These are phyloP conservation scores for Heteractis magnifica DNA, from an alignment of 92 coral and sea anemone genomes.

Conservation along the genomic window DNA sequence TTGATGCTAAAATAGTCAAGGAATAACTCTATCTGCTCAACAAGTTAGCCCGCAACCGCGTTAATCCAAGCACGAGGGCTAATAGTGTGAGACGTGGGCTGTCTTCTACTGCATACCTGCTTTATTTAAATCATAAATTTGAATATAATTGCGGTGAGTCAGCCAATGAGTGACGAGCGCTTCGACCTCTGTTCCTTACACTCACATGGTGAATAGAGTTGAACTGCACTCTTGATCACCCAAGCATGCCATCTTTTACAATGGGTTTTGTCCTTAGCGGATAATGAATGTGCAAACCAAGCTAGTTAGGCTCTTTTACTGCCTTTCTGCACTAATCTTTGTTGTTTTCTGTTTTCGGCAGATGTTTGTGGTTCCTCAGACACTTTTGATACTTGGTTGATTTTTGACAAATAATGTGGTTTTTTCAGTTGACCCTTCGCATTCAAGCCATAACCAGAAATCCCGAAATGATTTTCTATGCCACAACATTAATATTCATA, in stretches of 20 bases:
- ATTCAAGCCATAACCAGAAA: neutral
- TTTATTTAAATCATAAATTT: neutral
- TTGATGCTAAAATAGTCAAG: neutral
- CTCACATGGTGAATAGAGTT: neutral
- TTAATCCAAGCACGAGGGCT: constrained; percentile 3
- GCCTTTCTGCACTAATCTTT: neutral
- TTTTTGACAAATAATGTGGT: neutral
- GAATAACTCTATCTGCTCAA: neutral
- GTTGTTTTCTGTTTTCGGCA: neutral
- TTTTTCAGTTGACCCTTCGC: neutral
- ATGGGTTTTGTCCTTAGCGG: neutral
- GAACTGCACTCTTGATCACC: neutral
- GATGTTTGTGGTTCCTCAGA: neutral
- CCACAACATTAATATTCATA: neutral
- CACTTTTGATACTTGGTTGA: neutral
- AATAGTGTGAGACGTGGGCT: neutral
- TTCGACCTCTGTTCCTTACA: neutral
- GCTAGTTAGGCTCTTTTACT: neutral
- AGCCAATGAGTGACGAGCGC: constrained; percentile 13
- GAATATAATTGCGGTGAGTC: constrained; percentile 1
- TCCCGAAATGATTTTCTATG: neutral
- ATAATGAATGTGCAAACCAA: neutral
- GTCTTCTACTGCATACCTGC: neutral
- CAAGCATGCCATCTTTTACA: neutral
- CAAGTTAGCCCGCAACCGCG: neutral